Base-by-base conservation (phyloP, 37 sponge, comb jelly and placozoan genomes). In the Haliclona indistincta region DNA sequence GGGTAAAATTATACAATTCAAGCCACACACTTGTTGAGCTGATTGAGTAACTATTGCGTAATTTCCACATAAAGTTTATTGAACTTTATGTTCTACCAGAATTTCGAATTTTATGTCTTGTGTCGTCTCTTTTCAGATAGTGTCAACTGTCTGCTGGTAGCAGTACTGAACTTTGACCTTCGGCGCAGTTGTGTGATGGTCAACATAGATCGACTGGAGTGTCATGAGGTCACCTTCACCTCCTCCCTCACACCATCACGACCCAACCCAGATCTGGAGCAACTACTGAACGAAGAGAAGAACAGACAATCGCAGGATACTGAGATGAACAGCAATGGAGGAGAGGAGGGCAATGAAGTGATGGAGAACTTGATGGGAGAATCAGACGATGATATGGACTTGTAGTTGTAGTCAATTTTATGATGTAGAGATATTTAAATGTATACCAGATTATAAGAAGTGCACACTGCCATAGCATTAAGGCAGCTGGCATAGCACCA, bases 171-270 rank as follows among this genome's bases (percentile, higher is more conserved):
- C 64, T 98, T 98, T 84, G 85, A 84, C 64, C 45, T 82, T 33
- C 89, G 88, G 0, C 89, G 91, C 44, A 89, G 89, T 54, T 84
- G 82, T 70, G 96, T 85, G 15, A 72, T 95, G 28, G 80, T 95
- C 7, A 89, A 88, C 63, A 64, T 92, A 37, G 34, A 51, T 1
- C 83, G 86, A 4, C 74, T 91, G 54, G 90, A 86, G 30, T 91
- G 93, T 37, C 39, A 19, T 51, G 79, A 78, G 71, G 11, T 85
- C 38, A 26, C 44, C 2, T 85, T 85, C 42, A 13, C 74, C 47
- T 73, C 86, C 0, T 55, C 79, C 0, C 64, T 77, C 10, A 47
- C 13, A 47, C 43, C 40, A 11, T 2, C 10, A 17, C 45, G 29
- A n/a, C 71, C 52, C 44, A 62, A 71, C 71, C 77, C 85, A 3